These are phyloP conservation scores for Serranus cabrilla DNA, from an alignment of 2,797 vertebrate genomes.

Conservation along the genomic window DNA sequence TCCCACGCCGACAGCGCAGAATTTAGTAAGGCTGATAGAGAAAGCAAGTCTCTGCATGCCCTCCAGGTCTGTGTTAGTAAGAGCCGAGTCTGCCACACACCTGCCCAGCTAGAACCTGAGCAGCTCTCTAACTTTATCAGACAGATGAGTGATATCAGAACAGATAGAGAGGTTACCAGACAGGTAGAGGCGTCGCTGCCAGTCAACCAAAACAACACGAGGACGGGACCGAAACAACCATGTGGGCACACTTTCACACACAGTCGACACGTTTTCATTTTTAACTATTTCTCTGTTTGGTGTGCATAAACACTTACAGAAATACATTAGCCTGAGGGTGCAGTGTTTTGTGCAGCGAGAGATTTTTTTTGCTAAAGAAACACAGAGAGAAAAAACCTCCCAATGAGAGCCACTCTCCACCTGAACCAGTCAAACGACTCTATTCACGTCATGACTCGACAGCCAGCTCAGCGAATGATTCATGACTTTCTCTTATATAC, in stretches of 20 bases:
- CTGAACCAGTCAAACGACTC: slow-evolving; percentile 71
- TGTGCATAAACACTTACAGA: slow-evolving; percentile 54
- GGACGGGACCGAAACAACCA: slow-evolving; percentile 53
- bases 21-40: slow-evolving; percentile 77
- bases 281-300: slow-evolving; percentile 34
- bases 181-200: background rate
- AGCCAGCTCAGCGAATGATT: slow-evolving; percentile 36
- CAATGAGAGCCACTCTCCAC: slow-evolving; percentile 27
- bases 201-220: slow-evolving; percentile 36
- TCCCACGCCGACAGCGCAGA: slow-evolving; percentile 94
- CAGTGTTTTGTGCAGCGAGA: slow-evolving; percentile 68
- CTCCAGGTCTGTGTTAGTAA: slow-evolving; percentile 74
- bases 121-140: background rate
- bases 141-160: slow-evolving; percentile 30
- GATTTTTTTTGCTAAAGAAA: slow-evolving; percentile 64
- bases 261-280: slow-evolving; percentile 50
- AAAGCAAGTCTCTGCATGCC: slow-evolving; percentile 91
- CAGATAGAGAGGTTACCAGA: slow-evolving; percentile 7
- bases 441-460: slow-evolving; percentile 19
- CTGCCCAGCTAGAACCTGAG: slow-evolving; percentile 29
- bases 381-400: slow-evolving; percentile 21
- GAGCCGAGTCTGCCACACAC: slow-evolving; percentile 49
- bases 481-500: background rate
- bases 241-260: slow-evolving; percentile 61
- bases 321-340: slow-evolving; percentile 81